Percentiles rank a stretch among this genome's conserved stretches.
phyloP scores from a whole-genome alignment of 1,140 invertebrate species.

The Drosophila parabipectinata region DNA sequence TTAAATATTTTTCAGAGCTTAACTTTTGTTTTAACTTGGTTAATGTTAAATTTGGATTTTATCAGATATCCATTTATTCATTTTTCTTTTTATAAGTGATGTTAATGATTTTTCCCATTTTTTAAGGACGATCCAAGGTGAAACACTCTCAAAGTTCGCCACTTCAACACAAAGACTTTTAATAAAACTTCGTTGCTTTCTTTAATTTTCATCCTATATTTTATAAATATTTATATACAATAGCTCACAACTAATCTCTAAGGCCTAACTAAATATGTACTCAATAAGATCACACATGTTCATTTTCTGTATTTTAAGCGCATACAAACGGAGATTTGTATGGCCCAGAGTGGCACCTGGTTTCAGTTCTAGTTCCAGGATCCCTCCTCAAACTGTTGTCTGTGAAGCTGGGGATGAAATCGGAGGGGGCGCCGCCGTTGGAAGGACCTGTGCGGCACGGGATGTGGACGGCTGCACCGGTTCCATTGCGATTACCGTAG shows the following conservation, averaged over 20 bases:
- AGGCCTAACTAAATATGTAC: conserved; percentile 54
- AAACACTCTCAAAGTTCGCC: not conserved
- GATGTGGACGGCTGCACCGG: conserved; percentile 63
- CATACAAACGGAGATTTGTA: conserved; percentile 62
- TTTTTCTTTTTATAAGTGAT: not conserved
- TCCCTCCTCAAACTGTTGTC: not conserved
- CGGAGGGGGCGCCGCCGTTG: conserved; percentile 4
- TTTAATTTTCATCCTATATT: conserved; percentile 60
- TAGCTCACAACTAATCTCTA: conserved; percentile 52
- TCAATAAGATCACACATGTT: conserved; percentile 76
- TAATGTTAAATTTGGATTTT: not conserved
- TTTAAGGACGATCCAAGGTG: not conserved
- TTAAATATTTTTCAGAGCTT: not conserved
- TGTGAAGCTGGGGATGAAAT: not conserved
- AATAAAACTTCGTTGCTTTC: conserved; percentile 18
- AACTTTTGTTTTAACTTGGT: not conserved
- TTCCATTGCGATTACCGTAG: conserved; percentile 38
- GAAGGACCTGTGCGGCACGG: conserved; percentile 58
- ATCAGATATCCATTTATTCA: not conserved
- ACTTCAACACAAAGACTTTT: not conserved
- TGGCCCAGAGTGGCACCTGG: conserved; percentile 64
- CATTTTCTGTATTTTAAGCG: conserved; percentile 52
- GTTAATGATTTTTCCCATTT: not conserved
- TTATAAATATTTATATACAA: conserved; percentile 72
- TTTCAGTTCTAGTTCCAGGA: conserved; percentile 24